These are phyloP conservation scores for Sinelater perroti DNA, from an alignment of 2,888 invertebrate species.

Conservation along the genomic window DNA sequence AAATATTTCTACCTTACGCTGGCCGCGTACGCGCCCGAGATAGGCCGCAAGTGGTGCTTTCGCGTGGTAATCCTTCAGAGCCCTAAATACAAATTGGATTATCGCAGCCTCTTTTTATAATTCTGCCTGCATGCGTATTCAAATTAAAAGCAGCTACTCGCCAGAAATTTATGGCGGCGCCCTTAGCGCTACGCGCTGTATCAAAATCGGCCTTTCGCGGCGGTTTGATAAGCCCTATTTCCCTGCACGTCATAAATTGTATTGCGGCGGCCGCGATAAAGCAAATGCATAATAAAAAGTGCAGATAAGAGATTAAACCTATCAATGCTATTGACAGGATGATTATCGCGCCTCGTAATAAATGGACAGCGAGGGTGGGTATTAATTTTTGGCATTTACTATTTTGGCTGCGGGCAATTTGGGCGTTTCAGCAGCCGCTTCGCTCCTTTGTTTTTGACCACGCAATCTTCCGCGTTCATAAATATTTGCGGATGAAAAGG, in stretches of 20 bases:
- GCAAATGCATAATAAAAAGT: conserved; percentile 27
- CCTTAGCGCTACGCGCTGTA: background rate
- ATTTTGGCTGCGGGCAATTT: background rate
- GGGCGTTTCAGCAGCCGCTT: too few relatives aligned
- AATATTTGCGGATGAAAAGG: too few relatives aligned
- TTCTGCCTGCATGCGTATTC: background rate
- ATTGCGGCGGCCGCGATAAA: conserved; percentile 17
- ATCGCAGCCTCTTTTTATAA: conserved; percentile 6
- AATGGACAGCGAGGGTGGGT: conserved; percentile 14
- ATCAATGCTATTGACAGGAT: conserved; percentile 31
- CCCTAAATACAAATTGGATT: conserved; percentile 14
- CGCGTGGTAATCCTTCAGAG: conserved; percentile 9
- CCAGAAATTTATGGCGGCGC: background rate
- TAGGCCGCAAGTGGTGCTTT: conserved; percentile 7
- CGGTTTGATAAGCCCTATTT: conserved; percentile 7
- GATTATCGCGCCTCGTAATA: conserved; percentile 31
- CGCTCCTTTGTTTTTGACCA: too few relatives aligned
- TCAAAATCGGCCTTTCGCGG: background rate
- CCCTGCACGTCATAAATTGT: conserved; percentile 22
- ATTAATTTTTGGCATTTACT: conserved; percentile 13
- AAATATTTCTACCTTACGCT: conserved; percentile 19
- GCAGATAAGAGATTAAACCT: conserved; percentile 31
- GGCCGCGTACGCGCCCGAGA: background rate
- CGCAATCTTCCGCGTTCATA: too few relatives aligned
- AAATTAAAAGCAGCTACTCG: conserved; percentile 3